Percentiles rank a stretch among this genome's conserved stretches.
Conservation (phyloP, 2,888 invertebrate genomes). For the Xanthia icteritia region DNA sequence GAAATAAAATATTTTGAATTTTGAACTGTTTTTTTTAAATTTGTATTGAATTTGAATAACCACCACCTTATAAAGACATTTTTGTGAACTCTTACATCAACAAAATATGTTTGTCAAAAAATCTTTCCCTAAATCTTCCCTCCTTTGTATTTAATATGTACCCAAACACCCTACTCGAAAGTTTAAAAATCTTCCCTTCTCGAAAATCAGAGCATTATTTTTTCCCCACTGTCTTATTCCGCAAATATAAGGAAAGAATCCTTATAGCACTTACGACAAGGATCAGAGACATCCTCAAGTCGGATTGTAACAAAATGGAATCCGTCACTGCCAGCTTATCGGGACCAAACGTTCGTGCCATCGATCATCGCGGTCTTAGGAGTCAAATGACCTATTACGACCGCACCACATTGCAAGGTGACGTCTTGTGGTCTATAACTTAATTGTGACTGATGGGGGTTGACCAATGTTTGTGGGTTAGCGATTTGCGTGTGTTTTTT, state of each 20-base stretch:
- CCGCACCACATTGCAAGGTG: conserved; percentile 39
- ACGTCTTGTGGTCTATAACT: conserved; percentile 61
- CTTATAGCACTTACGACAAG: conserved; percentile 17
- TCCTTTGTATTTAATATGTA: too few species aligned
- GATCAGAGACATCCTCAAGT: conserved; percentile 36
- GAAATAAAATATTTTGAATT: too few species aligned
- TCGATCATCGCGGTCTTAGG: conserved; percentile 55
- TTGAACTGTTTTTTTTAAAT: too few species aligned
- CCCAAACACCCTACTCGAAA: not conserved
- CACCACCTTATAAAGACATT: not conserved
- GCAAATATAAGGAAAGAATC: conserved; percentile 31
- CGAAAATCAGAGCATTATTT: conserved; percentile 1
- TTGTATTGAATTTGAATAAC: too few species aligned
- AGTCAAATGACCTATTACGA: conserved; percentile 50
- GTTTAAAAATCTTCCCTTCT: not conserved
- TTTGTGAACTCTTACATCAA: not conserved
- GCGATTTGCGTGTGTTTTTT: not conserved
- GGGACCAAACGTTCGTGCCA: conserved; percentile 34
- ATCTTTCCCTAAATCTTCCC: not conserved
- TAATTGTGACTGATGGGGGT: conserved; percentile 36
- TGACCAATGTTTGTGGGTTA: conserved; percentile 30
- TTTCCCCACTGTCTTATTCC: not conserved
- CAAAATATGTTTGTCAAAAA: not conserved
- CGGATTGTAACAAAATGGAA: conserved; percentile 48
- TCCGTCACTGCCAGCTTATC: conserved; percentile 55